A percentile compares a stretch with the other conserved stretches of the same genome.
Conservation (phyloP, 2,113 vertebrate genomes). For the Theristicus caerulescens region DNA sequence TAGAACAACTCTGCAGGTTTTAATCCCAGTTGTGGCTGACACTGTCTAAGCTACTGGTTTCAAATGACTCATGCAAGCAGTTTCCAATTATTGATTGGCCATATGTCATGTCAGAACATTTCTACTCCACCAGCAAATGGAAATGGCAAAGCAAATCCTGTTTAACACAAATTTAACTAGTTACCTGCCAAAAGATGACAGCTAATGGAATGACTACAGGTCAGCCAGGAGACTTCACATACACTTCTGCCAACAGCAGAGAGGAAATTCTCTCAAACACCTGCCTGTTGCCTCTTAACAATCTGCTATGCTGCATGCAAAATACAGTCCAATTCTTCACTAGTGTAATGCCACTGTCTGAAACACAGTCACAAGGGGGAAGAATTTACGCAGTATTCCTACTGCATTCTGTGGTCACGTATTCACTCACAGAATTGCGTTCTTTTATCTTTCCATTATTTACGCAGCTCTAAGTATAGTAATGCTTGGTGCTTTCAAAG, state of each 20-base stretch:
- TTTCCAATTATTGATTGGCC: not conserved
- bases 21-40: not conserved
- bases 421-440: not conserved
- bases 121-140: conserved; percentile 23
- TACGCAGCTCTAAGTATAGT: not conserved
- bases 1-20: not conserved
- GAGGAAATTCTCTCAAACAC: not conserved
- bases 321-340: not conserved
- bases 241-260: not conserved
- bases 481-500: not conserved
- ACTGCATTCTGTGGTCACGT: not conserved
- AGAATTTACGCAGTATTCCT: not conserved
- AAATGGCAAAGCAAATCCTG: conserved; percentile 17
- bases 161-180: conserved; percentile 6
- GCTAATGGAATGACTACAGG: not conserved
- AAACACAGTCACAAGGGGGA: not conserved
- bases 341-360: not conserved
- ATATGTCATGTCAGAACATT: conserved; percentile 13
- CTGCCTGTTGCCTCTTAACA: not conserved
- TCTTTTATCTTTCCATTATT: not conserved
- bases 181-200: not conserved
- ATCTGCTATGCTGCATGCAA: not conserved
- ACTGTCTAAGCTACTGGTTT: conserved; percentile 15
- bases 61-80: conserved; percentile 10
- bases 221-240: not conserved